Percentiles rank a stretch among this genome's conserved stretches.
phyloP scores from a whole-genome alignment of 2,888 invertebrate species.

The Penaeus monodon region DNA sequence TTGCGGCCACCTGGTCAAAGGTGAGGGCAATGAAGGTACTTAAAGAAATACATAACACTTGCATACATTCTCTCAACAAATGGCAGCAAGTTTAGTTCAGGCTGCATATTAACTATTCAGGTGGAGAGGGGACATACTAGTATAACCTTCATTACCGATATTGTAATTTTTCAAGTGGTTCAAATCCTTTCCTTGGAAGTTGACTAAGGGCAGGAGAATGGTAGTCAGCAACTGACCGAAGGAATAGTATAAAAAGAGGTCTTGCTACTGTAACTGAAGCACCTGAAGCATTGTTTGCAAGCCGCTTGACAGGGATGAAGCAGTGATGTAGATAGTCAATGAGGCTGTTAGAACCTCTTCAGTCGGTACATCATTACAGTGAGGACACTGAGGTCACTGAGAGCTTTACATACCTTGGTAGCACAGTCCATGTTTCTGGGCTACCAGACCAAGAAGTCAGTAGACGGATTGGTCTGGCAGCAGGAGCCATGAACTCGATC shows the following conservation, averaged over 20 bases:
- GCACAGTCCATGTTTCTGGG: too few species aligned
- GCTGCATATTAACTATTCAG: constrained; percentile 25
- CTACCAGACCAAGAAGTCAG: too few species aligned
- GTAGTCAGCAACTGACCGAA: not conserved
- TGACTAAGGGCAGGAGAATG: not conserved
- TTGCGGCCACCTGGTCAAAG: constrained; percentile 14
- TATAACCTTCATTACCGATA: constrained; percentile 13
- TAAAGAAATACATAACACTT: not conserved
- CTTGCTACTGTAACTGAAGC: not conserved
- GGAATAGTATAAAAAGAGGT: not conserved
- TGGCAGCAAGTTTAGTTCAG: not conserved
- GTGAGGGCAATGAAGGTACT: constrained; percentile 3
- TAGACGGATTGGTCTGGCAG: too few species aligned
- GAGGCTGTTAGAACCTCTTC: too few species aligned
- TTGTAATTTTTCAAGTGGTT: not conserved
- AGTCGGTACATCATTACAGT: too few species aligned
- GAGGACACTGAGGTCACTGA: too few species aligned
- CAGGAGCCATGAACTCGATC: too few species aligned
- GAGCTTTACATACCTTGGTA: too few species aligned
- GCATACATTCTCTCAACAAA: constrained; percentile 20
- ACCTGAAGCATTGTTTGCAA: not conserved
- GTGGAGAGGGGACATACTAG: constrained; percentile 13
- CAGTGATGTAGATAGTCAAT: not conserved
- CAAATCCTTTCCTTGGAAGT: not conserved
- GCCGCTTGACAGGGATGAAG: constrained; percentile 2